Base-by-base conservation (phyloP, 2,113 vertebrate genomes). In the Salvelinus sp. region DNA sequence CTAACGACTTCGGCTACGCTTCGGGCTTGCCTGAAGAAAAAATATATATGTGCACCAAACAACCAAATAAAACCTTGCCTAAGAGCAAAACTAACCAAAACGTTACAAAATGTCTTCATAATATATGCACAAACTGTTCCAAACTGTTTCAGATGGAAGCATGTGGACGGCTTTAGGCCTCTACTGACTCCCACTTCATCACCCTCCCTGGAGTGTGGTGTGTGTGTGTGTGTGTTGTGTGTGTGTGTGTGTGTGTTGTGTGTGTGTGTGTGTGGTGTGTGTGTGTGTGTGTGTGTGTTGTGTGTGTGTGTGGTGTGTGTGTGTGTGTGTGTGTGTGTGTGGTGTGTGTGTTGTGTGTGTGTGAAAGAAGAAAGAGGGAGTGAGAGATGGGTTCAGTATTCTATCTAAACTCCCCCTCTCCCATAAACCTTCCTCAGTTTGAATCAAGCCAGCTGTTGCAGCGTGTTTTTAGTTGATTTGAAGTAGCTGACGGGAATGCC, bases 391-490 rank as follows among this genome's bases (percentile, higher is more conserved):
- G 27, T 75, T 78, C 62, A 28, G 71, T 54, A 54, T 54, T 54
- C 57, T 18, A n/a, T 62, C 0, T 60, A 23, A 54, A 62, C 23
- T 28, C 58, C 27, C 58, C 6, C 70, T 20, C 14, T 16, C 25
- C 16, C 60, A 66, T 16, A 66, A 23, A 66, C 38, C 30, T 73
- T 47, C 60, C 73, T 79, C 30, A 50, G 72, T 82, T 70, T 79
- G 78, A 87, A 84, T 64, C 75, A 77, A 75, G 79, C 79, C 78
- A 79, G 69, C 86, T 84, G 78, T 81, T 80, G 88, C 86, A 76
- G 86, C 83, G 79, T 30, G 50, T 70, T 85, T 87, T 89, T 86
- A 90, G 91, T 87, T 90, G 86, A 91, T 91, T 91, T 82, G 78
- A 84, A 81, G 86, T 86, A 71, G 87, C 89, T 88, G 74, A 81